These are phyloP conservation scores for Lordiphosa mommai DNA, from an alignment of 1,140 invertebrate genomes.

Conservation along the genomic window DNA sequence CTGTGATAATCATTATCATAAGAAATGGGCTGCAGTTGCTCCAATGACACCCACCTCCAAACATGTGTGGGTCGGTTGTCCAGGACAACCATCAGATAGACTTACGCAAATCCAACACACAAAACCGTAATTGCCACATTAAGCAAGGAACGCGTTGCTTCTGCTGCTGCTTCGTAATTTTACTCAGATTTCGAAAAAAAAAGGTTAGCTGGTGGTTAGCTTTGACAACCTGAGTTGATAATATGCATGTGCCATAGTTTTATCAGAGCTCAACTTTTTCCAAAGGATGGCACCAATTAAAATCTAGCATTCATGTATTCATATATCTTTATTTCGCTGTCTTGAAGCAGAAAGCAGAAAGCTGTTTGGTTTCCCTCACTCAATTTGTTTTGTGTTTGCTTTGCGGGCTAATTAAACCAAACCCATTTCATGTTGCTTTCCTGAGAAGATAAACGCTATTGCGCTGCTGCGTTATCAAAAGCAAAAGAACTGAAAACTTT, in stretches of 20 bases:
- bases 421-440: constrained; percentile 58
- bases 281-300: constrained; percentile 22
- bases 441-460: constrained; percentile 42
- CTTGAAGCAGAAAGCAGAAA: constrained; percentile 12
- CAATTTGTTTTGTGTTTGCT: constrained; percentile 52
- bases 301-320: constrained; percentile 2
- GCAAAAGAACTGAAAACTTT: constrained; percentile 37
- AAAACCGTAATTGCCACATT: constrained; percentile 60
- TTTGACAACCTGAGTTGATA: constrained; percentile 17
- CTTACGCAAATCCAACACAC: constrained; percentile 32
- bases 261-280: constrained; percentile 51
- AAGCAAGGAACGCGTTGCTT: constrained; percentile 45
- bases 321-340: constrained; percentile 28
- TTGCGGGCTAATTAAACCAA: constrained; percentile 65
- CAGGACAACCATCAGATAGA: constrained; percentile 47
- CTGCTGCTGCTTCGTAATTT: constrained; percentile 31
- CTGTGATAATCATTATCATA: constrained; percentile 46
- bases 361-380: not conserved
- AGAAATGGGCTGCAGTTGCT: constrained; percentile 23
- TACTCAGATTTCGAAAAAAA: constrained; percentile 42
- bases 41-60: constrained; percentile 25
- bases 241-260: constrained; percentile 31
- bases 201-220: not conserved
- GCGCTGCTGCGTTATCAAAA: constrained; percentile 12
- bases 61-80: constrained; percentile 19